Evolutionary conservation across 1,140 invertebrate genomes (phyloP).

Genomic region (Chelonus insularis): DNA sequence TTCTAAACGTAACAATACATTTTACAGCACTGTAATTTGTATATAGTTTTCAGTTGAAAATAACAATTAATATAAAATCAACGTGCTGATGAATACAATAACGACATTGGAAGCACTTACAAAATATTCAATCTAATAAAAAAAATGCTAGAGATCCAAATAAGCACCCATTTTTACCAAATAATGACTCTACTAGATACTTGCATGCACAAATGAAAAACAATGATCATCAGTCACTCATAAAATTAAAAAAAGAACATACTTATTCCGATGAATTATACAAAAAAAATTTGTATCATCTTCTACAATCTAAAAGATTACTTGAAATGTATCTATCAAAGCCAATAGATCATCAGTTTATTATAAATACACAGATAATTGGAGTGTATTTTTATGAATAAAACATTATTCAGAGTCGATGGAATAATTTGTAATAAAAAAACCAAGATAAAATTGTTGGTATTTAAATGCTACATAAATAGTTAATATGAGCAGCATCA

Average conservation of each 20-base stretch:
- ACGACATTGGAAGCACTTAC: not conserved
- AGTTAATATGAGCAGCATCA: too few species aligned
- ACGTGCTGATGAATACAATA: not conserved
- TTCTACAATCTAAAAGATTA: not conserved
- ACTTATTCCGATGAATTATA: not conserved
- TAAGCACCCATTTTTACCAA: not conserved
- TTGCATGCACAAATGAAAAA: not conserved
- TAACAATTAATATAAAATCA: not conserved
- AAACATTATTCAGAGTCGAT: too few species aligned
- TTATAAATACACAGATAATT: not conserved
- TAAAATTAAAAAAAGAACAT: slow-evolving; percentile 1
- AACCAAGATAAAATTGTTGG: too few species aligned
- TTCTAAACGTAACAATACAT: not conserved
- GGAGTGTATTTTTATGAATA: too few species aligned
- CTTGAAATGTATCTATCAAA: not conserved
- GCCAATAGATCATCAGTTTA: not conserved
- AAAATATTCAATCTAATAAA: not conserved
- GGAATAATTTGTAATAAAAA: too few species aligned
- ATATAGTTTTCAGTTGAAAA: too few species aligned
- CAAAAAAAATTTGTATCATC: too few species aligned
- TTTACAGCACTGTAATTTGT: not conserved
- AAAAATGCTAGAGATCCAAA: not conserved
- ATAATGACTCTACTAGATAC: not conserved
- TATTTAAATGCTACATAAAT: too few species aligned
- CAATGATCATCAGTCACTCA: not conserved